Conservation (phyloP, 2,113 vertebrate species). For the Notothenia coriiceps region DNA sequence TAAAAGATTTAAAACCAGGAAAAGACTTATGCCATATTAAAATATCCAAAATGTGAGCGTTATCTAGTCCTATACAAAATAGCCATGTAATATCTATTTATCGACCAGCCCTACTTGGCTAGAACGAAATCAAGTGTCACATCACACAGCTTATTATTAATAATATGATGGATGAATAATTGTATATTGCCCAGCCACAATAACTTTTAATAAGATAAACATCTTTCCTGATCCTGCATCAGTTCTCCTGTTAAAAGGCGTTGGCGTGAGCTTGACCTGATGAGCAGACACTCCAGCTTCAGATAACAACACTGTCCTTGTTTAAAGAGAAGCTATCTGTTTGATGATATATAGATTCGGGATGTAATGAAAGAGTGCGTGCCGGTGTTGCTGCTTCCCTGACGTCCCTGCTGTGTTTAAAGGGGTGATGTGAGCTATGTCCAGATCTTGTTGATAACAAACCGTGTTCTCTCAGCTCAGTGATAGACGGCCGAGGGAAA, state of each 20-base stretch:
- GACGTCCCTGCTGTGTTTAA: constrained; percentile 60
- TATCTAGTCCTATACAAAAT: no score
- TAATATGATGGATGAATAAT: no score
- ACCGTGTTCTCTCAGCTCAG: constrained; percentile 32
- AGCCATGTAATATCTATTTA: no score
- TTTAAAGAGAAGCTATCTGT: constrained; percentile 73
- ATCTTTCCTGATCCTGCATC: constrained; percentile 1
- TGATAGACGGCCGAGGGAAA: constrained; percentile 14
- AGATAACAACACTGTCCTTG: constrained; percentile 44
- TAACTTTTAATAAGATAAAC: background rate
- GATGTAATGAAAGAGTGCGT: constrained; percentile 66
- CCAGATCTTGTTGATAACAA: constrained; percentile 52
- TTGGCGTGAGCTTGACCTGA: background rate
- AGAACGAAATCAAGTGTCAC: no score
- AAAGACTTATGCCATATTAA: no score
- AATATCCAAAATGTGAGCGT: no score
- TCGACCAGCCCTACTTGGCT: no score
- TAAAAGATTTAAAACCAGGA: no score
- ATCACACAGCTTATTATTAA: no score
- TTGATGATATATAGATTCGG: constrained; percentile 71
- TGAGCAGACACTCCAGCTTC: background rate
- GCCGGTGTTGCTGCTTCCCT: constrained; percentile 31
- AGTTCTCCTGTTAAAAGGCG: background rate
- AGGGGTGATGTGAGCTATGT: constrained; percentile 60
- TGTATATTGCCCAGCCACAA: no score